Conservation (phyloP, 2,797 vertebrate genomes). For the Chelon labrosus region DNA sequence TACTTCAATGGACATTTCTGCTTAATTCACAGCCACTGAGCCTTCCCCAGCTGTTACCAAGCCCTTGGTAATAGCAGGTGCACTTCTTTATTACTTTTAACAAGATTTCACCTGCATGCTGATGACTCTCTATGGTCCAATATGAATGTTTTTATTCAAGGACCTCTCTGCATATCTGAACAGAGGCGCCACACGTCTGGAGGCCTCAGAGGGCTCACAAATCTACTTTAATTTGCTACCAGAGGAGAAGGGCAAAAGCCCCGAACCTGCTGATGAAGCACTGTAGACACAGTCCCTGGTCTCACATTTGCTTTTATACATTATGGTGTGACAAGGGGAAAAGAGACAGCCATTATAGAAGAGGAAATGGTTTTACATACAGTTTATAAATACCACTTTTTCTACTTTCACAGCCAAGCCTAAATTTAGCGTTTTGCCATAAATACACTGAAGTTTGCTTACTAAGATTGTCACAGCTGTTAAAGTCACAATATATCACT, state of each 20-base stretch:
- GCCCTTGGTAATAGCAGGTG: background rate
- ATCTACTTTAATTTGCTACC: conserved; percentile 33
- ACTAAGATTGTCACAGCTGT: too few species aligned
- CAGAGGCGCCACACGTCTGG: background rate
- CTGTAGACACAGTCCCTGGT: background rate
- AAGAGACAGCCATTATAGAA: background rate
- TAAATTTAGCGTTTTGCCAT: too few species aligned
- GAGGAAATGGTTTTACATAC: background rate
- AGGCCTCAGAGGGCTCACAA: conserved; percentile 13
- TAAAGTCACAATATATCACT: background rate
- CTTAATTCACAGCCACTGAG: background rate
- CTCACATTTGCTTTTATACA: background rate
- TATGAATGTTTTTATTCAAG: background rate
- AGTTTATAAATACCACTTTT: background rate
- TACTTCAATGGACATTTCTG: background rate
- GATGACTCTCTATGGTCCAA: background rate
- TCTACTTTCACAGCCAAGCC: too few species aligned
- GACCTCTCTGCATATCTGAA: conserved; percentile 12
- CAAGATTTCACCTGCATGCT: background rate
- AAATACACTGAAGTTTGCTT: background rate
- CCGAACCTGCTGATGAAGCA: conserved; percentile 25
- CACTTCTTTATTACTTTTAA: background rate
- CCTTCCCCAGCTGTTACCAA: background rate
- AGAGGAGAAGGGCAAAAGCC: conserved; percentile 10
- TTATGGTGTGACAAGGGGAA: conserved; percentile 1